Evolutionary conservation across 2,113 vertebrate species (phyloP).

Genomic region (Numenius arquata): DNA sequence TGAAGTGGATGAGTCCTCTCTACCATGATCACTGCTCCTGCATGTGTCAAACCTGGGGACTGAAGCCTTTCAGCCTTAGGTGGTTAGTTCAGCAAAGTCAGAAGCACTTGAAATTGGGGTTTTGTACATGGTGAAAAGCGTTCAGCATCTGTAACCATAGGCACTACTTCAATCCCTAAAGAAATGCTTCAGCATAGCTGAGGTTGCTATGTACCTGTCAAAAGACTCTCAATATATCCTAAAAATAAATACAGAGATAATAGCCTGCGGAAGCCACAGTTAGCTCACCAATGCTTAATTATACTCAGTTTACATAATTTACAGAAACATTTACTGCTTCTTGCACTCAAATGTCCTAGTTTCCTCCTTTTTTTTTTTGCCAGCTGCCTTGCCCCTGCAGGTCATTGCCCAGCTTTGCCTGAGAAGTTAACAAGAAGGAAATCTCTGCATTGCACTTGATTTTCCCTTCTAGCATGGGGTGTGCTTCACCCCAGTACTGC

Average conservation of each 20-base stretch:
- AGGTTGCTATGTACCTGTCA: background rate
- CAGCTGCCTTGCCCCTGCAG: background rate
- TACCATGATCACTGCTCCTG: background rate
- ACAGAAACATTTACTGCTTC: background rate
- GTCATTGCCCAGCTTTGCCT: background rate
- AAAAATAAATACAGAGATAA: background rate
- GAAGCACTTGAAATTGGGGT: rapidly evolving
- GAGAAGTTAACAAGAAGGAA: background rate
- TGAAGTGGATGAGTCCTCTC: background rate
- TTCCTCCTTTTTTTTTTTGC: background rate
- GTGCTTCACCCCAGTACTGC: background rate
- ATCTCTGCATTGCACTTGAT: background rate
- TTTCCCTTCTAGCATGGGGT: background rate
- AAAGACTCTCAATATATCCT: background rate
- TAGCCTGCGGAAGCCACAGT: background rate
- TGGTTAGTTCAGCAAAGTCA: background rate
- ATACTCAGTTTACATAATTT: background rate
- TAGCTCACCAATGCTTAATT: background rate
- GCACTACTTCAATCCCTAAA: background rate
- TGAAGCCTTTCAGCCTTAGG: background rate
- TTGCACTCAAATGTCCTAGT: background rate
- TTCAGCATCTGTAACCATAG: background rate
- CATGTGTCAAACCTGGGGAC: too few relatives aligned
- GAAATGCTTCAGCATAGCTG: background rate
- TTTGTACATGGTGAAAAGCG: background rate